These are phyloP conservation scores for Podargus strigoides DNA, from an alignment of 2,797 vertebrate species.

Conservation along the genomic window DNA sequence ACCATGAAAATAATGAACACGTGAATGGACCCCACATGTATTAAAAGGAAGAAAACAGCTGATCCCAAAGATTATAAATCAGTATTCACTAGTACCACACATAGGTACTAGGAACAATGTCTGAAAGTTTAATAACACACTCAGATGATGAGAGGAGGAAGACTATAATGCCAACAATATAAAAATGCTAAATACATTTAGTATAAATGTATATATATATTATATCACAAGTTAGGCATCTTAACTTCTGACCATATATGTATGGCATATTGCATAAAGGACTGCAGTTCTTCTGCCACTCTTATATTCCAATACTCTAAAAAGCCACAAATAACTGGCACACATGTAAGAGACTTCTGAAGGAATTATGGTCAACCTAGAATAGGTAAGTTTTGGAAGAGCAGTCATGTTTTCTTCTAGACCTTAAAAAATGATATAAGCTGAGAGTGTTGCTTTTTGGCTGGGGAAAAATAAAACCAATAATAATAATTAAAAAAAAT, in stretches of 20 bases:
- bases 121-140: background rate
- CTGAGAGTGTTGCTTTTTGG: background rate
- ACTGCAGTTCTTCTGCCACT: background rate
- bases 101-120: background rate
- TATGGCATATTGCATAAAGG: background rate
- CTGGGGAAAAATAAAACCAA: background rate
- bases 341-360: background rate
- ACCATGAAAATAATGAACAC: background rate
- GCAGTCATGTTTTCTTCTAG: background rate
- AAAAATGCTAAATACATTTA: background rate
- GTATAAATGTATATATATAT: no score
- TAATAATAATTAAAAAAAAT: background rate
- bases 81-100: background rate
- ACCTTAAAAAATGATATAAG: conserved; percentile 20
- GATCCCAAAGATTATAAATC: background rate
- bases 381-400: background rate
- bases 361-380: background rate
- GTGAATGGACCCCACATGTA: background rate
- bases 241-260: background rate
- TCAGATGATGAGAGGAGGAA: background rate
- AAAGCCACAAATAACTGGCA: background rate
- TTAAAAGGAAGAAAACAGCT: background rate
- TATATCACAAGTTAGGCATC: background rate
- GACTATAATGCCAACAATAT: background rate
- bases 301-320: background rate